Evolutionary conservation across 2,888 invertebrate species (phyloP).

Genomic region (Leptarthrus brevirostris): DNA sequence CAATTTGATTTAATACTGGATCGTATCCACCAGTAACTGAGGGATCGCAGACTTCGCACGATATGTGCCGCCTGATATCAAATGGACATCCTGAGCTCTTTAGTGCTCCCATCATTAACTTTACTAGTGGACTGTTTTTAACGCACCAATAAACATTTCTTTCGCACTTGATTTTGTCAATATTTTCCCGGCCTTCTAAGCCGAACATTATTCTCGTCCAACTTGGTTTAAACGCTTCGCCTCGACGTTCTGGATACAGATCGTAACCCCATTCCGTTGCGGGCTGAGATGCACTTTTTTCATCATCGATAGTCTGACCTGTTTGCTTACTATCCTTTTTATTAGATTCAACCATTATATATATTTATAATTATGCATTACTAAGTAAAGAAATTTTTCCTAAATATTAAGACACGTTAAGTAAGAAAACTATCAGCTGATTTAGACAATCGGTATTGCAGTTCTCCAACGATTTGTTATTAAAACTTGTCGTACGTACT

Average conservation of each 20-base stretch:
- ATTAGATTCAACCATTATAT: background rate
- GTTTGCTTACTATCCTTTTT: background rate
- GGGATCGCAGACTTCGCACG: slow-evolving; percentile 89
- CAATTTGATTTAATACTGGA: slow-evolving; percentile 70
- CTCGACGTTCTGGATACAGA: slow-evolving; percentile 84
- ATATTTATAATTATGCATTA: no score
- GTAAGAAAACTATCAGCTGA: no score
- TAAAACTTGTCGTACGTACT: no score
- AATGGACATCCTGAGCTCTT: slow-evolving; percentile 74
- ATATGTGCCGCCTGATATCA: slow-evolving; percentile 87
- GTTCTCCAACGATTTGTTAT: no score
- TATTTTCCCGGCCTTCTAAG: slow-evolving; percentile 76
- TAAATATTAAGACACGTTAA: no score
- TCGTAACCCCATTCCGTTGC: slow-evolving; percentile 77
- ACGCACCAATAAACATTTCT: slow-evolving; percentile 80
- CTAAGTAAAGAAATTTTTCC: no score
- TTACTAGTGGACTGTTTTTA: slow-evolving; percentile 82
- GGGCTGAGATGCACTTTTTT: no score
- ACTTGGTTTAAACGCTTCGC: slow-evolving; percentile 70
- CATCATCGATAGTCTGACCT: no score
- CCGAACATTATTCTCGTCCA: slow-evolving; percentile 72
- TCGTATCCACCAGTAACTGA: slow-evolving; percentile 89
- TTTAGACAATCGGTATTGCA: no score
- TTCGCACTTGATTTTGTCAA: slow-evolving; percentile 83
- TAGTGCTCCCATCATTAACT: slow-evolving; percentile 86